These are phyloP conservation scores for Pyrgus malvae DNA, from an alignment of 2,888 invertebrate genomes.

Conservation along the genomic window DNA sequence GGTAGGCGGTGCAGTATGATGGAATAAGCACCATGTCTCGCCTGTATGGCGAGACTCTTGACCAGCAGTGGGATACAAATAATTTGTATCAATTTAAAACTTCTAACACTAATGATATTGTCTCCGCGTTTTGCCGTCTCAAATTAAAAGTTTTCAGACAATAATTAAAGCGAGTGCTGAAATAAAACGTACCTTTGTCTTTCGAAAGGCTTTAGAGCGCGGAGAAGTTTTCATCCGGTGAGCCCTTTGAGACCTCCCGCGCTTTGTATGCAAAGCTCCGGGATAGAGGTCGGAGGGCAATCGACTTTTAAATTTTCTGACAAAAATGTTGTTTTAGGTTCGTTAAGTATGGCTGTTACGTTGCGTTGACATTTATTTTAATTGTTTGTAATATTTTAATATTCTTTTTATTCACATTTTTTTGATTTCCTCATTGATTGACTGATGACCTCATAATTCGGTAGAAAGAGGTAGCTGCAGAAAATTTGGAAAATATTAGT, in stretches of 20 bases:
- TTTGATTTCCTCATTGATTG: no score
- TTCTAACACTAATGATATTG: neutral
- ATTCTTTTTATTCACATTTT: no score
- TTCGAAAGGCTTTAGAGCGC: conserved; percentile 18
- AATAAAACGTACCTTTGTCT: conserved; percentile 18
- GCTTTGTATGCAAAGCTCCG: conserved; percentile 38
- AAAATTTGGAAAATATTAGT: no score
- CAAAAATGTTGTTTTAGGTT: neutral
- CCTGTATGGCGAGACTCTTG: no score
- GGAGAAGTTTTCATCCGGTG: conserved; percentile 17
- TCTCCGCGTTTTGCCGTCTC: neutral
- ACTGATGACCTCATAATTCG: no score
- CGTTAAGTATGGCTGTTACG: neutral
- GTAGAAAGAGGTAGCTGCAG: no score
- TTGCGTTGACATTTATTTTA: no score
- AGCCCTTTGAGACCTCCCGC: conserved; percentile 19
- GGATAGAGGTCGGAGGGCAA: conserved; percentile 29
- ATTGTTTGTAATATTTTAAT: no score
- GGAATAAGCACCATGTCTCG: no score
- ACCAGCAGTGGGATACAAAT: no score
- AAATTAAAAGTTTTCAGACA: neutral
- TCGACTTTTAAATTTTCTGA: neutral
- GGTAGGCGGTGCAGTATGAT: no score
- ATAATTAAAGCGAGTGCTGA: neutral
- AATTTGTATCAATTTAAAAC: no score